Percentiles rank a stretch among this genome's conserved stretches.
These are phyloP conservation scores for Amblyjoppa fuscipennis DNA, from an alignment of 2,888 invertebrate species.

Conservation along the genomic window DNA sequence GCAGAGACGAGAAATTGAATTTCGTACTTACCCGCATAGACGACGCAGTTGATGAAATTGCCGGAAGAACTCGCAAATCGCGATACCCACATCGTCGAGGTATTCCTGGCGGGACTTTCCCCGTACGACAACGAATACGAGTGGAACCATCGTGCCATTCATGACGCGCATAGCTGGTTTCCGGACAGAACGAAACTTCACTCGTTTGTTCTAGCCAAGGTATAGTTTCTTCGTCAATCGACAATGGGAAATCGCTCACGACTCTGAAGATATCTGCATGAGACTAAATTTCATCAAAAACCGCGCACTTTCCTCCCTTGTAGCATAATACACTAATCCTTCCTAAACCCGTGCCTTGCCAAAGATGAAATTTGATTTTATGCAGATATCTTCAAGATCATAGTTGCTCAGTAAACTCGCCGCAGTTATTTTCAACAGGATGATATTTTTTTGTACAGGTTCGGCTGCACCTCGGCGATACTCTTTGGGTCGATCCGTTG, in stretches of 20 bases:
- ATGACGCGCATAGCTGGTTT: conserved; percentile 84
- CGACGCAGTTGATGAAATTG: conserved; percentile 81
- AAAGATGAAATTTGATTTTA: no score
- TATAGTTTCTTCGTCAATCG: conserved; percentile 57
- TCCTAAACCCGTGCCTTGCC: no score
- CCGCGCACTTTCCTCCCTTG: no score
- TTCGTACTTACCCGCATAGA: conserved; percentile 67
- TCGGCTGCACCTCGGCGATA: conserved; percentile 87
- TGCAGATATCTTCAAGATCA: no score
- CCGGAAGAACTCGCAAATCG: conserved; percentile 83
- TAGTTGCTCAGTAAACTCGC: no score
- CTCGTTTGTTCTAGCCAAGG: conserved; percentile 80
- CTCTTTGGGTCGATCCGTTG: conserved; percentile 89
- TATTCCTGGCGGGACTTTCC: conserved; percentile 86
- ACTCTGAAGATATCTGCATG: no score
- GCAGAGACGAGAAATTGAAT: not conserved
- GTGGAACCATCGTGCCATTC: conserved; percentile 86
- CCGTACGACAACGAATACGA: conserved; percentile 87
- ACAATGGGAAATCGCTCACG: not conserved
- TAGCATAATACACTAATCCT: no score
- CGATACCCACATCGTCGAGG: conserved; percentile 86
- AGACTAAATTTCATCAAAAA: no score
- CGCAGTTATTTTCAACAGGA: not conserved
- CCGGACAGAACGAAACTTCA: conserved; percentile 73
- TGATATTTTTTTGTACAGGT: conserved; percentile 80